These are phyloP conservation scores for Podargus strigoides DNA, from an alignment of 2,797 vertebrate genomes.

Conservation along the genomic window DNA sequence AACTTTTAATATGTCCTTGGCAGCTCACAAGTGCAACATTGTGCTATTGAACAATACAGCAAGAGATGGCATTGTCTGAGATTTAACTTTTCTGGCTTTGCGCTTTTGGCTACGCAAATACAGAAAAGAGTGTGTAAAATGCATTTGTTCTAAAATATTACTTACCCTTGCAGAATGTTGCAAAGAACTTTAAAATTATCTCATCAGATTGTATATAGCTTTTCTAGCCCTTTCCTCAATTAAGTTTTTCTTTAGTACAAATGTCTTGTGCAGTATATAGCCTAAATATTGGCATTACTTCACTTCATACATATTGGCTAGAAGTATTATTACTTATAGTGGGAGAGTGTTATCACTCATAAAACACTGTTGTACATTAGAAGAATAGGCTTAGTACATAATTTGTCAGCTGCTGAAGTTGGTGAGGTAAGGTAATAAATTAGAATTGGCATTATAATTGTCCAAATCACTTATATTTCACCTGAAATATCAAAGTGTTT, in stretches of 20 bases:
- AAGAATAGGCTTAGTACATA: neutral
- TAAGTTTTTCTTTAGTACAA: neutral
- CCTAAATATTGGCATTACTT: neutral
- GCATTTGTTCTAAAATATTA: neutral
- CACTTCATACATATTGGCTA: neutral
- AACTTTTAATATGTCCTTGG: neutral
- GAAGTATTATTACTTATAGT: neutral
- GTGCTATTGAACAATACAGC: neutral
- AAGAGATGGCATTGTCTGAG: neutral
- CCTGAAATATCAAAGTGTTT: neutral
- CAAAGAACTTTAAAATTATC: neutral
- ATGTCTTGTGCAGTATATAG: neutral
- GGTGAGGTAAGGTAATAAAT: neutral
- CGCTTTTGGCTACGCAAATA: neutral
- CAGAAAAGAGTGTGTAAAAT: neutral
- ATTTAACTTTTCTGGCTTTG: neutral
- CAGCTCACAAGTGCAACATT: neutral
- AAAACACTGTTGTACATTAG: neutral
- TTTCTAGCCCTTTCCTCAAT: neutral
- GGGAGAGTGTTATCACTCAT: neutral
- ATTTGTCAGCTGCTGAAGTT: neutral
- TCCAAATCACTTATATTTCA: neutral
- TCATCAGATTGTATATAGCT: neutral
- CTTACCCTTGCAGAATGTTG: neutral
- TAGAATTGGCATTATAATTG: neutral